These are phyloP conservation scores for Pectinophora gossypiella DNA, from an alignment of 1,140 invertebrate genomes.

Conservation along the genomic window DNA sequence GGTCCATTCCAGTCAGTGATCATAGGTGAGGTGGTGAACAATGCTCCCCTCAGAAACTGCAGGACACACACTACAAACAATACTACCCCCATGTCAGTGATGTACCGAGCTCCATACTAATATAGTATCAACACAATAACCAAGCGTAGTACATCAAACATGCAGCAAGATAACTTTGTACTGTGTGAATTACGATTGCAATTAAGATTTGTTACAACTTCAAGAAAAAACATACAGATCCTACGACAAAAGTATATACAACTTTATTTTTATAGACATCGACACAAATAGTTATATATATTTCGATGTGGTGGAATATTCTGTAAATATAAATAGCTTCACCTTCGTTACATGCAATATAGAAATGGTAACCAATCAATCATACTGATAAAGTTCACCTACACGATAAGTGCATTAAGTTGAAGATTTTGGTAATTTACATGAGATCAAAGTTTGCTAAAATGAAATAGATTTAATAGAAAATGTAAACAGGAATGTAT, in stretches of 20 bases:
- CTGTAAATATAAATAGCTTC: neutral
- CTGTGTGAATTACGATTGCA: no score
- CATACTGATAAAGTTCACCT: neutral
- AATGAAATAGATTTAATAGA: slow-evolving; percentile 10
- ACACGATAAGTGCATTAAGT: slow-evolving; percentile 9
- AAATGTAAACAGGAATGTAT: neutral
- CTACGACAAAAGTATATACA: no score
- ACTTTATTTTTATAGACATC: no score
- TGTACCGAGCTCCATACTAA: no score
- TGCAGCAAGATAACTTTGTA: no score
- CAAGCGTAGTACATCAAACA: no score
- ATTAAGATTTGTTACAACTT: no score
- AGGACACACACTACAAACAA: no score
- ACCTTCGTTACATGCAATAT: neutral
- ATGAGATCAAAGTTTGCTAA: slow-evolving; percentile 48
- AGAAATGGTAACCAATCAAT: slow-evolving; percentile 25
- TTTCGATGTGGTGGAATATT: neutral
- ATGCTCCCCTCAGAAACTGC: no score
- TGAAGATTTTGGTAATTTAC: slow-evolving; percentile 48
- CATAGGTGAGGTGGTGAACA: neutral
- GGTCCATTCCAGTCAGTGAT: slow-evolving; percentile 23
- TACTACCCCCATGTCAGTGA: no score
- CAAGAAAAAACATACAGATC: no score
- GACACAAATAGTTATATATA: neutral
- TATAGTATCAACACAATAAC: no score